These are phyloP conservation scores for Dreissena rostriformis DNA, from an alignment of 1,140 invertebrate genomes.

Conservation along the genomic window DNA sequence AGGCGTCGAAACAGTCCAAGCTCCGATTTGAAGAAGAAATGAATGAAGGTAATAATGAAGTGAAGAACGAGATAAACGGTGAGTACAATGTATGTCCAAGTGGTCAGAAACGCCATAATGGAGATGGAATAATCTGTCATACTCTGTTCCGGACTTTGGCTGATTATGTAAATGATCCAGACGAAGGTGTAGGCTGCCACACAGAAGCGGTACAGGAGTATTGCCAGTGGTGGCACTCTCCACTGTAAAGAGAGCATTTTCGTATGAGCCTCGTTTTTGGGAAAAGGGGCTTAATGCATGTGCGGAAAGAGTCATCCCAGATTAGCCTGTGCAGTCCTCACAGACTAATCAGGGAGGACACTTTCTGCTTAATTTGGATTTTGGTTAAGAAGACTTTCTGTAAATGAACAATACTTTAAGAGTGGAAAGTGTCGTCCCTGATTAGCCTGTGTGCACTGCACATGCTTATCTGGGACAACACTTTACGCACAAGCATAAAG, in stretches of 20 bases:
- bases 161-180: constrained; percentile 40
- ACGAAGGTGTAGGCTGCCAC: constrained; percentile 45
- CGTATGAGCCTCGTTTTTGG: neutral
- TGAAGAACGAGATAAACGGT: constrained; percentile 66
- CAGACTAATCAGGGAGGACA: neutral
- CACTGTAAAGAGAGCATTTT: constrained; percentile 58
- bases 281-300: neutral
- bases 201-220: constrained; percentile 57
- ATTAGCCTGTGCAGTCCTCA: neutral
- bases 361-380: no score
- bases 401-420: no score
- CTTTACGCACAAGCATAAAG: no score
- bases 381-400: no score
- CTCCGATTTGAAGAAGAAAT: neutral
- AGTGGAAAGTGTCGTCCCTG: no score
- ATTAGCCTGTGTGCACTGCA: no score
- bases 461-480: no score
- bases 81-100: constrained; percentile 72
- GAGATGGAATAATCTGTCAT: constrained; percentile 2
- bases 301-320: neutral
- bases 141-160: neutral
- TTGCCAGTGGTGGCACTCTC: constrained; percentile 51
- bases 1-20: neutral
- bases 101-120: constrained; percentile 68
- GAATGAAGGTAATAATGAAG: constrained; percentile 49